phyloP scores from a whole-genome alignment of 2,113 vertebrate species.

The chimpanzee (Pan troglodytes) region NHGRI_mPanTro3-v2.1_pri NC_086015.1:92115501-92116000 shows the following conservation, averaged over 20 bases:
- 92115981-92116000: background rate
- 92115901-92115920: background rate
- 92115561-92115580: background rate
- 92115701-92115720: background rate
- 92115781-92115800: background rate
- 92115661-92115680: background rate
- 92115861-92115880: background rate
- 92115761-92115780: background rate
- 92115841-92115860: background rate
- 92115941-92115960: background rate
- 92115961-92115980: background rate
- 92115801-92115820: background rate
- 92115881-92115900: background rate
- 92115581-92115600: background rate
- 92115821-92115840: background rate
- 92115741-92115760: background rate
- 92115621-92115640: background rate
- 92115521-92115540: background rate
- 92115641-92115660: background rate
- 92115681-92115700: background rate
- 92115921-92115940: background rate
- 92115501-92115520: background rate
- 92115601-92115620: background rate
- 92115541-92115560: background rate
- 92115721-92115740: background rate